phyloP scores from a whole-genome alignment of 2,888 invertebrate genomes.

The Hypselothyrea guttata region DNA sequence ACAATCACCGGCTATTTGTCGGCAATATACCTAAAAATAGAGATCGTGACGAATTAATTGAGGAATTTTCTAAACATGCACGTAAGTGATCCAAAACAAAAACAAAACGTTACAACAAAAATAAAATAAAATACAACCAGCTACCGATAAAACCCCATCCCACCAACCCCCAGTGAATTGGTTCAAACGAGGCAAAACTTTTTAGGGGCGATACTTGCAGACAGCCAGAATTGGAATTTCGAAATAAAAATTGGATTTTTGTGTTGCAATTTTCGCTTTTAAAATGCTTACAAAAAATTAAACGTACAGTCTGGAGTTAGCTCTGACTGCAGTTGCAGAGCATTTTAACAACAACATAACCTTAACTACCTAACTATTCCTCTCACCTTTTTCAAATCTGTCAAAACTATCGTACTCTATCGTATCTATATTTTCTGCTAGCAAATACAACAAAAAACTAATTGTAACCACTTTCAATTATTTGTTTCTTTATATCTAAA shows the following conservation, averaged over 20 bases:
- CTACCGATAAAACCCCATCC: constrained; percentile 34
- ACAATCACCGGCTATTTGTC: constrained; percentile 99
- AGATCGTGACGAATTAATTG: constrained; percentile 99
- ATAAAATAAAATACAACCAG: constrained; percentile 51
- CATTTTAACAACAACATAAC: constrained; percentile 16
- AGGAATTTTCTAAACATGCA: constrained; percentile 99
- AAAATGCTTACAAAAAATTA: constrained; percentile 56
- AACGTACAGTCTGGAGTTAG: constrained; percentile 1
- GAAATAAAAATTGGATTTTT: constrained; percentile 80
- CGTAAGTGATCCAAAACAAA: constrained; percentile 89
- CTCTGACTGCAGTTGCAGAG: constrained; percentile 11
- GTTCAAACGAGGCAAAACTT: constrained; percentile 31
- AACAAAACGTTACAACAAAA: constrained; percentile 52
- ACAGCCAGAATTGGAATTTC: constrained; percentile 48
- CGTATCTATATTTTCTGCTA: constrained; percentile 41
- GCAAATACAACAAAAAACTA: constrained; percentile 76
- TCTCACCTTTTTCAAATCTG: constrained; percentile 6
- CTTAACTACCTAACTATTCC: constrained; percentile 1
- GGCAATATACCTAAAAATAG: constrained; percentile 99
- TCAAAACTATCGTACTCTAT: constrained; percentile 14
- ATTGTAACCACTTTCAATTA: constrained; percentile 53
- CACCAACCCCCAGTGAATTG: constrained; percentile 44
- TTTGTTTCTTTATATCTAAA: constrained; percentile 24
- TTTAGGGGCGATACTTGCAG: constrained; percentile 79
- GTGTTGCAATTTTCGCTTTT: constrained; percentile 82